Conservation (phyloP, 2,888 invertebrate species). For the Ypsolopha scabrella region DNA sequence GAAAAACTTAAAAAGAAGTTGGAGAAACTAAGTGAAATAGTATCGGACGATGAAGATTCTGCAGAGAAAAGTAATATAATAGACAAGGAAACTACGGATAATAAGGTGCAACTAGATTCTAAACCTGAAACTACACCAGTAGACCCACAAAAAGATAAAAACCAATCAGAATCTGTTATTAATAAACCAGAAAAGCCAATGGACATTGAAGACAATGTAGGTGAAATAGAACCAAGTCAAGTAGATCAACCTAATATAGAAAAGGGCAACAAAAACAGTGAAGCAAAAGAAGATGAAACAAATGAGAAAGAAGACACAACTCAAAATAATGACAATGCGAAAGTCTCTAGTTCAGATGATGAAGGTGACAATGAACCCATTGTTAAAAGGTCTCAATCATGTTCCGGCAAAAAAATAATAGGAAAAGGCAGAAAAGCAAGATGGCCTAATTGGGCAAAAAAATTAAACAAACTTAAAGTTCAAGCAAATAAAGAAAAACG, state of each 20-base stretch:
- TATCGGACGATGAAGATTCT: slow-evolving; percentile 58
- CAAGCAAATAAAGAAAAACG: slow-evolving; percentile 16
- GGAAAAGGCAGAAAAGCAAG: slow-evolving; percentile 4
- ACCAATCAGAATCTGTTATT: slow-evolving; percentile 5
- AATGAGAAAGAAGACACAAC: slow-evolving; percentile 8
- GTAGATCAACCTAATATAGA: background rate
- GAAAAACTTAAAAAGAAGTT: slow-evolving; percentile 70
- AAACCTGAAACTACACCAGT: background rate
- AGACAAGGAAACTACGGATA: slow-evolving; percentile 10
- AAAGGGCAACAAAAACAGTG: slow-evolving; percentile 1
- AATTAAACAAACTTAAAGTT: slow-evolving; percentile 19
- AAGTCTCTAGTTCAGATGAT: background rate
- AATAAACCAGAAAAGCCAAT: no score
- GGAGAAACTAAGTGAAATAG: slow-evolving; percentile 67
- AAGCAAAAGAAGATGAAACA: slow-evolving; percentile 1
- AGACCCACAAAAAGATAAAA: background rate
- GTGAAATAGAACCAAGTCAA: background rate
- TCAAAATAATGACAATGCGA: background rate
- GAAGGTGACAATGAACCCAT: slow-evolving; percentile 2
- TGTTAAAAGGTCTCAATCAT: background rate
- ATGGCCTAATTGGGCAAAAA: background rate
- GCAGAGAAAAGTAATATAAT: slow-evolving; percentile 13
- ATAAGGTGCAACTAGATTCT: slow-evolving; percentile 4
- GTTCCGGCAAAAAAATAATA: slow-evolving; percentile 7
- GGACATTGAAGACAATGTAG: background rate